phyloP scores from a whole-genome alignment of 2,888 invertebrate genomes.

The Ophion obscuratus region DNA sequence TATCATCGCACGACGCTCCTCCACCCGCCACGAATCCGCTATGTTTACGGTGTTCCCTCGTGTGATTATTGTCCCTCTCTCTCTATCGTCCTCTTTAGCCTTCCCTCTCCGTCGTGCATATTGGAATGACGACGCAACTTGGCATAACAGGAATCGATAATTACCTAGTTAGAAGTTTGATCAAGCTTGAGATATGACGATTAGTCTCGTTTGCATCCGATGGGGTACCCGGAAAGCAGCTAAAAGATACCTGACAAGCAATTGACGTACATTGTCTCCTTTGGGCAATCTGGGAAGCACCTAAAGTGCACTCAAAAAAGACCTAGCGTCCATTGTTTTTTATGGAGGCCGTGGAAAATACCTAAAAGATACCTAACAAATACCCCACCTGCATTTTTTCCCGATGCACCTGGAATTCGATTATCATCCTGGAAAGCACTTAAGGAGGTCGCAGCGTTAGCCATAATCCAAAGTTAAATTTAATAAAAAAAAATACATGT shows the following conservation, averaged over 20 bases:
- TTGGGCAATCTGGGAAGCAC: not conserved
- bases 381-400: not conserved
- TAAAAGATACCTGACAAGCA: not conserved
- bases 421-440: too few relatives aligned
- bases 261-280: not conserved
- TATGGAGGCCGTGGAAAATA: not conserved
- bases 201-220: not conserved
- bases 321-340: not conserved
- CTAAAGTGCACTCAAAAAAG: not conserved
- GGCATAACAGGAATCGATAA: not conserved
- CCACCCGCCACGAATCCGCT: not conserved
- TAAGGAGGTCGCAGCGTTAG: too few relatives aligned
- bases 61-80: slow-evolving; percentile 6
- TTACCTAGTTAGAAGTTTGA: not conserved
- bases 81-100: too few relatives aligned
- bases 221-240: not conserved
- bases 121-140: not conserved
- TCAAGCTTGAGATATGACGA: not conserved
- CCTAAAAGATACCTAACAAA: not conserved
- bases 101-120: not conserved
- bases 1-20: slow-evolving; percentile 45
- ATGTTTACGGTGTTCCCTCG: slow-evolving; percentile 3
- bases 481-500: too few relatives aligned
- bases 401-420: too few relatives aligned
- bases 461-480: too few relatives aligned